Evolutionary conservation across 2,888 invertebrate species (phyloP).

Genomic region (Osmoderma eremita): DNA sequence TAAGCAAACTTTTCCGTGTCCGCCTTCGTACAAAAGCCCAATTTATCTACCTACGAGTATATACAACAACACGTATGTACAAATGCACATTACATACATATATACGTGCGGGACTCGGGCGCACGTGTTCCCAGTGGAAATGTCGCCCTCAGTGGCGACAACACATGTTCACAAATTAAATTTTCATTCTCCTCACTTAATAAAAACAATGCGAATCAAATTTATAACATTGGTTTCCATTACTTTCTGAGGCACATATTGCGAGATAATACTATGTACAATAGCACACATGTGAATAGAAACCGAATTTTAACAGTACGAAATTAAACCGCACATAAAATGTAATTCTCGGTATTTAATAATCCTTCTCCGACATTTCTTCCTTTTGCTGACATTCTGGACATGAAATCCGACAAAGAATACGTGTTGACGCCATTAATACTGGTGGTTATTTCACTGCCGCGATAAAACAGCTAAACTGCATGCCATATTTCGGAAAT

Average conservation of each 20-base stretch:
- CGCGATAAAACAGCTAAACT: constrained; percentile 14
- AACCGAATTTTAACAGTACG: not conserved
- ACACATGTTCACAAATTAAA: constrained; percentile 32
- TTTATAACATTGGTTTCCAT: constrained; percentile 26
- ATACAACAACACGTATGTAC: not conserved
- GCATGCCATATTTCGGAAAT: constrained; percentile 13
- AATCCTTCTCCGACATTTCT: too few relatives aligned
- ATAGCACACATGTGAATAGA: not conserved
- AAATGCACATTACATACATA: too few relatives aligned
- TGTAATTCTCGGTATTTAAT: not conserved
- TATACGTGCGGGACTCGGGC: not conserved
- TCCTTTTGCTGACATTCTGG: too few relatives aligned
- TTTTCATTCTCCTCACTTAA: constrained; percentile 25
- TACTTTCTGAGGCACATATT: constrained; percentile 1
- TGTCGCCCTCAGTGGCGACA: not conserved
- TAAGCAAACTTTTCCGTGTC: constrained; percentile 33
- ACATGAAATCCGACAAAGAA: not conserved
- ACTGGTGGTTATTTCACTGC: not conserved
- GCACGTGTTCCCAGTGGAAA: constrained; percentile 12
- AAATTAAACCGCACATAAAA: constrained; percentile 6
- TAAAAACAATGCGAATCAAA: constrained; percentile 31
- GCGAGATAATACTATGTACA: constrained; percentile 12
- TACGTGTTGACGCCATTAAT: constrained; percentile 3
- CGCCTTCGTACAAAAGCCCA: constrained; percentile 13
- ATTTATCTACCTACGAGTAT: not conserved